A percentile compares a stretch with the other conserved stretches of the same genome.
Conservation (phyloP, 2,888 invertebrate species). For the Ormyrus nitidulus region DNA sequence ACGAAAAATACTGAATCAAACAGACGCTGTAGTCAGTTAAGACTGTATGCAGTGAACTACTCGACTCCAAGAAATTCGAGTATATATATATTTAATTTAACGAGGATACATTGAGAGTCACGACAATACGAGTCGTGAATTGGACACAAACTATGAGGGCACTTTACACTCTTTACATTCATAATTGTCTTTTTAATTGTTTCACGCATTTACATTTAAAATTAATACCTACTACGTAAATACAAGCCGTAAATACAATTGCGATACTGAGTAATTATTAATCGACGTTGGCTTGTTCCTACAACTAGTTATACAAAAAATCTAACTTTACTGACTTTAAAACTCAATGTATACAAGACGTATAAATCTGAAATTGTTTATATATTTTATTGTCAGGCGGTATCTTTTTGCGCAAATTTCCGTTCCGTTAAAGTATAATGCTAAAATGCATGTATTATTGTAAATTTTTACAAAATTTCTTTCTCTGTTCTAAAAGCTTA, state of each 20-base stretch:
- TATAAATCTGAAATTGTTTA: neutral
- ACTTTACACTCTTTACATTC: slow-evolving; percentile 19
- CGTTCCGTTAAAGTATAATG: slow-evolving; percentile 4
- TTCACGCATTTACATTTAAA: slow-evolving; percentile 13
- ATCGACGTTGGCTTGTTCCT: slow-evolving; percentile 18
- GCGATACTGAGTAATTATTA: slow-evolving; percentile 39
- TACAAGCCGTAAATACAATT: slow-evolving; percentile 38
- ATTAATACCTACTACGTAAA: slow-evolving; percentile 35
- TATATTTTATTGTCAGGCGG: slow-evolving; percentile 31
- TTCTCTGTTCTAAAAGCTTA: neutral
- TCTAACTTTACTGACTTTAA: slow-evolving; percentile 11
- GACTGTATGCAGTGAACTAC: slow-evolving; percentile 10
- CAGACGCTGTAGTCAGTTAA: slow-evolving; percentile 63
- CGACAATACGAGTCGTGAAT: neutral
- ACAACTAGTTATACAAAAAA: slow-evolving; percentile 26
- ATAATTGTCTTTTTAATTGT: neutral
- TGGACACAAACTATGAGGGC: slow-evolving; percentile 30
- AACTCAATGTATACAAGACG: neutral
- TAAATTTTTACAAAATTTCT: slow-evolving; percentile 26
- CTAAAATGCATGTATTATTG: slow-evolving; percentile 10
- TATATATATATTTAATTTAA: slow-evolving; percentile 13
- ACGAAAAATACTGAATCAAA: slow-evolving; percentile 71
- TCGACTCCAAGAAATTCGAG: slow-evolving; percentile 4
- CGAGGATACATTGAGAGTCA: slow-evolving; percentile 16
- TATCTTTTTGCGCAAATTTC: neutral